A percentile compares a stretch with the other conserved stretches of the same genome.
These are phyloP conservation scores for Lasioglossum malachurum DNA, from an alignment of 2,888 invertebrate genomes.

Conservation along the genomic window DNA sequence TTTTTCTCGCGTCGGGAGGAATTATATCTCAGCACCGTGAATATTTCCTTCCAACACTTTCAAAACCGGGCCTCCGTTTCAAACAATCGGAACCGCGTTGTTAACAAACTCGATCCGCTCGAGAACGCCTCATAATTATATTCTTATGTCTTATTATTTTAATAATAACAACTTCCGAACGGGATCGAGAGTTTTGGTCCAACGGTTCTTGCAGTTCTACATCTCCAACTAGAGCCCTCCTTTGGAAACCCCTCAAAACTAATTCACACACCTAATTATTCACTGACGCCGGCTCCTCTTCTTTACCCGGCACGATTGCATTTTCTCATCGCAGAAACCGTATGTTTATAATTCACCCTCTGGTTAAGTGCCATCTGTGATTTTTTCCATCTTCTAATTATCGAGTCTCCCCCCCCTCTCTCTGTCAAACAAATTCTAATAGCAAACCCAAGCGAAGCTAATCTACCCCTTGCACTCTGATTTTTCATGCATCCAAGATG, in stretches of 20 bases:
- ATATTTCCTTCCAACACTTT: neutral
- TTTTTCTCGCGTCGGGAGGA: conserved; percentile 43
- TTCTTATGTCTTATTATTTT: neutral
- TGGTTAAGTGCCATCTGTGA: neutral
- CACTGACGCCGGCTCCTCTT: conserved; percentile 67
- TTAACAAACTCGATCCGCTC: neutral
- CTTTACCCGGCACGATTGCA: conserved; percentile 13
- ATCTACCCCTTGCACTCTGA: neutral
- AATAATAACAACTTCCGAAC: neutral
- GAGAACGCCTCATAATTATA: neutral
- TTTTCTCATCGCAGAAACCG: neutral
- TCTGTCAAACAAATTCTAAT: neutral
- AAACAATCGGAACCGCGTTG: neutral
- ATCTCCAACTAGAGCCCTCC: conserved; percentile 12
- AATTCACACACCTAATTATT: conserved; percentile 13
- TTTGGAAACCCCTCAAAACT: conserved; percentile 8
- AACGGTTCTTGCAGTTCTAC: neutral
- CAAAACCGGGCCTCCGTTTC: neutral
- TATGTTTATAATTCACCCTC: neutral
- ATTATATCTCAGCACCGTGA: neutral
- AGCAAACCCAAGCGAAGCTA: neutral
- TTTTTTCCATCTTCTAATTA: neutral
- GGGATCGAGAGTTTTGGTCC: neutral
- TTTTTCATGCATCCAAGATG: neutral
- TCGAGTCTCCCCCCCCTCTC: neutral